These are phyloP conservation scores for Porites evermanni DNA, from an alignment of 92 coral and sea anemone genomes.

Conservation along the genomic window DNA sequence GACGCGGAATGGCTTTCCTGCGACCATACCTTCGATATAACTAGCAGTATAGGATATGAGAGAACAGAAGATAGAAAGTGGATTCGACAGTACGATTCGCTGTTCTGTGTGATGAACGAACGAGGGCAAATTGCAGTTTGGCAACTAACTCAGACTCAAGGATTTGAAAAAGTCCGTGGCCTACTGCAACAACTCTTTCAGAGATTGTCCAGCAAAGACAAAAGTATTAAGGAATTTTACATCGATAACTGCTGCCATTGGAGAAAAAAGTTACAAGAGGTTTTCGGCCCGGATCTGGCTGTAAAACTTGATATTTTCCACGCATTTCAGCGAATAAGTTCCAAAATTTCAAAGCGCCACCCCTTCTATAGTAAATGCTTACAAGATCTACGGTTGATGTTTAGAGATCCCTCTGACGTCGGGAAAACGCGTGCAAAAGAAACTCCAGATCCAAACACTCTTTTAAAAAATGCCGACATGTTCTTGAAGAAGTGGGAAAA, in stretches of 20 bases:
- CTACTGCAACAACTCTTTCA: conserved; percentile 9
- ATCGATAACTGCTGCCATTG: conserved; percentile 73
- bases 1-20: conserved; percentile 61
- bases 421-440: conserved; percentile 46
- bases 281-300: conserved; percentile 29
- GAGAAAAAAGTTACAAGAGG: conserved; percentile 56
- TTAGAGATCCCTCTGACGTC: conserved; percentile 57
- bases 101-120: conserved; percentile 63
- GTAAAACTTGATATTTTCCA: conserved; percentile 60
- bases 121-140: conserved; percentile 62
- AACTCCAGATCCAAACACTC: conserved; percentile 45
- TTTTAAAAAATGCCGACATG: conserved; percentile 27
- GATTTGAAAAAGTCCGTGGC: conserved; percentile 41
- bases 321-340: conserved; percentile 38
- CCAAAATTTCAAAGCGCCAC: conserved; percentile 45
- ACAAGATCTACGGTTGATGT: conserved; percentile 48
- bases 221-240: conserved; percentile 33
- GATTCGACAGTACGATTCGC: conserved; percentile 51
- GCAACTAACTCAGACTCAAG: conserved; percentile 40
- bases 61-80: conserved; percentile 54
- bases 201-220: conserved; percentile 45
- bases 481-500: conserved; percentile 59
- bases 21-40: conserved; percentile 66
- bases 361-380: conserved; percentile 29
- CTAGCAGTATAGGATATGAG: conserved; percentile 55